Evolutionary conservation across 2,797 vertebrate genomes (phyloP), one percentile per base, ranked within the genome.

Genomic region (Enteromius paludinosus): DNA sequence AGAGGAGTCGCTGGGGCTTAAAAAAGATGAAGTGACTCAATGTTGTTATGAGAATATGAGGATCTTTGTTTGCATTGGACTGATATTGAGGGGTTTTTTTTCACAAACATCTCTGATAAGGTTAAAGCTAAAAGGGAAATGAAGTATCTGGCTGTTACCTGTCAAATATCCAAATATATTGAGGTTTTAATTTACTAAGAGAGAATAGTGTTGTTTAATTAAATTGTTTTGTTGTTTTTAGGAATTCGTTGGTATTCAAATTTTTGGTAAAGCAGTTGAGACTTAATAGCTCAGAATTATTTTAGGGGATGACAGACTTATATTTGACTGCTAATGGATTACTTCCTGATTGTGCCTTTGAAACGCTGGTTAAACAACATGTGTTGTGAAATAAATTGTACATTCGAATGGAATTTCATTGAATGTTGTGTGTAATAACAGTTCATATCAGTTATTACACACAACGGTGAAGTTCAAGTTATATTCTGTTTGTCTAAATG

Each of bases 21-120:
- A 35, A 43, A 28, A 82, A 35, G 20, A 79, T 69, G 64, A 56
- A 23, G 49, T 41, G 8, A 18, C 15, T 20, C 14, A 25, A 8
- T 72, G 2, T 49, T 25, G 30, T 23, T 72, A 72, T 64, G 15
- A 20, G 69, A 64, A 73, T 73, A 73, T 81, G 30, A 38, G 2
- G 20, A 52, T 18, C 0, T 25, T 64, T 49, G 28, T 64, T 73
- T 20, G 38, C 56, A 3, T 49, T 66, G 45, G 43, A 10, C 18
- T 12, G 25, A 52, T 71, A 30, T 20, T 25, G 35, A 41, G 69
- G 33, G 30, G 0, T 11, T 30, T 2, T 47, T 71, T 71, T 71
- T 71, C 68, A 47, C 8, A 15, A 18, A 35, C 28, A 52, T 14
- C 17, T 35, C 47, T 72, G 25, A 71, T 71, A 72, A 35, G 30